Evolutionary conservation across 64 coral and sea anemone species (phyloP).

Genomic region (Cladopsammia gracilis): DNA sequence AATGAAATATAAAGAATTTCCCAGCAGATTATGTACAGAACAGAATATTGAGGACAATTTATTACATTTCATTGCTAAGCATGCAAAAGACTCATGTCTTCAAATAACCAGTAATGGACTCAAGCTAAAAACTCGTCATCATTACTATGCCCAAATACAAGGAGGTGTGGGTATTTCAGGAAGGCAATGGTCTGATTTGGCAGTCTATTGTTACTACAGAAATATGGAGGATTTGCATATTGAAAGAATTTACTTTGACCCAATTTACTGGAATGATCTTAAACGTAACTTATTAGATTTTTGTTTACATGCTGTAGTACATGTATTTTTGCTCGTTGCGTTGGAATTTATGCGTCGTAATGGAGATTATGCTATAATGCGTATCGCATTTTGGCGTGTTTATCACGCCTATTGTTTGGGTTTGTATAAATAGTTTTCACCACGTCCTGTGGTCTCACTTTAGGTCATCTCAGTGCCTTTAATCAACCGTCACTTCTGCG

Average conservation of each 20-base stretch:
- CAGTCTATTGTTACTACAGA: constrained; percentile 71
- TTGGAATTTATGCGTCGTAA: no score
- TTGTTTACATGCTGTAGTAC: constrained; percentile 53
- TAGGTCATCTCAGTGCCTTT: no score
- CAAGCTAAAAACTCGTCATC: constrained; percentile 54
- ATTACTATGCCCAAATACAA: constrained; percentile 56
- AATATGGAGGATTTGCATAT: constrained; percentile 57
- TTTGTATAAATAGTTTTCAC: no score
- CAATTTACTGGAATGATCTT: constrained; percentile 61
- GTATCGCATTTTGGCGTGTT: no score
- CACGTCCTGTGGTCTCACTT: no score
- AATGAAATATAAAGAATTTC: no score
- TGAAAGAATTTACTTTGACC: constrained; percentile 37
- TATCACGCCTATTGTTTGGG: no score
- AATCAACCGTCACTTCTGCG: not conserved
- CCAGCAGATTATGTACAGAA: constrained; percentile 4
- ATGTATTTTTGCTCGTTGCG: no score
- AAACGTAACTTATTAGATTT: constrained; percentile 43
- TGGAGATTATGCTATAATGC: no score
- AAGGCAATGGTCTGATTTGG: constrained; percentile 65
- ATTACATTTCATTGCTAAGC: constrained; percentile 49
- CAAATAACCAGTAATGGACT: constrained; percentile 53
- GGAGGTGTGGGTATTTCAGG: constrained; percentile 32
- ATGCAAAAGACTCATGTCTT: constrained; percentile 57
- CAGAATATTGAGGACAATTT: constrained; percentile 55